These are phyloP conservation scores for Ashinkailepas kermadecensis DNA, from an alignment of 2,888 invertebrate species.

Conservation along the genomic window DNA sequence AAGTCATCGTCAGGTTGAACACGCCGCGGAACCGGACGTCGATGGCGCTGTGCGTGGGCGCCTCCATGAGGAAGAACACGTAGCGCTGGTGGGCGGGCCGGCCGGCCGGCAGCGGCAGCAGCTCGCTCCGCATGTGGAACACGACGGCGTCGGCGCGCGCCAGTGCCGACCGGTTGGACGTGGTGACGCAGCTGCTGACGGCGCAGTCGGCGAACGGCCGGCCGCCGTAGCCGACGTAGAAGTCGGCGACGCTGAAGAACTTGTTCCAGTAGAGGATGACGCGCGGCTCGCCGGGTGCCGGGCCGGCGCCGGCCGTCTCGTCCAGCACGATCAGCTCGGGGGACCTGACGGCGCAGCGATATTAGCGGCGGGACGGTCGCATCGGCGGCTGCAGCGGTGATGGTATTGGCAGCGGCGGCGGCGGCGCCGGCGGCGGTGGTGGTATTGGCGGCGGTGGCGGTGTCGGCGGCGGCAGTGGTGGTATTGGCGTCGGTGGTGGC, in stretches of 20 bases:
- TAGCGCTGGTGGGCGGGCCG: slow-evolving; percentile 31
- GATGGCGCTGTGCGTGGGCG: slow-evolving; percentile 28
- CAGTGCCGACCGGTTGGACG: slow-evolving; percentile 29
- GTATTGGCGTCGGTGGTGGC: too few species aligned
- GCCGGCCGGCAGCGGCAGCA: slow-evolving; percentile 28
- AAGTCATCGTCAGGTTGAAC: slow-evolving; percentile 30
- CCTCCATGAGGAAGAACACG: slow-evolving; percentile 34
- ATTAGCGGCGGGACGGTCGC: too few species aligned
- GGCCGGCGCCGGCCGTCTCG: too few species aligned
- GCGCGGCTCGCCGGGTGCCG: background rate
- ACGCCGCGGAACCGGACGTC: slow-evolving; percentile 1
- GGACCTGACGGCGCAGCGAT: too few species aligned
- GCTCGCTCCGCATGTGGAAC: slow-evolving; percentile 32
- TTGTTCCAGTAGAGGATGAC: background rate
- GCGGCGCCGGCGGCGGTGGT: too few species aligned
- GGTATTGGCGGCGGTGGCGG: too few species aligned
- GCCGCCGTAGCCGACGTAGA: background rate
- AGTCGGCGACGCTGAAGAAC: background rate
- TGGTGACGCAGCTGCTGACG: background rate
- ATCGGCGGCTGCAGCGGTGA: too few species aligned
- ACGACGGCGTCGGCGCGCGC: slow-evolving; percentile 33
- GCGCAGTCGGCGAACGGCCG: background rate
- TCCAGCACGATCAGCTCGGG: too few species aligned
- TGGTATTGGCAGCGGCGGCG: too few species aligned
- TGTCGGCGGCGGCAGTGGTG: too few species aligned